These are phyloP conservation scores for Bergia sp. DNA, from an alignment of 92 coral and sea anemone species.

Conservation along the genomic window DNA sequence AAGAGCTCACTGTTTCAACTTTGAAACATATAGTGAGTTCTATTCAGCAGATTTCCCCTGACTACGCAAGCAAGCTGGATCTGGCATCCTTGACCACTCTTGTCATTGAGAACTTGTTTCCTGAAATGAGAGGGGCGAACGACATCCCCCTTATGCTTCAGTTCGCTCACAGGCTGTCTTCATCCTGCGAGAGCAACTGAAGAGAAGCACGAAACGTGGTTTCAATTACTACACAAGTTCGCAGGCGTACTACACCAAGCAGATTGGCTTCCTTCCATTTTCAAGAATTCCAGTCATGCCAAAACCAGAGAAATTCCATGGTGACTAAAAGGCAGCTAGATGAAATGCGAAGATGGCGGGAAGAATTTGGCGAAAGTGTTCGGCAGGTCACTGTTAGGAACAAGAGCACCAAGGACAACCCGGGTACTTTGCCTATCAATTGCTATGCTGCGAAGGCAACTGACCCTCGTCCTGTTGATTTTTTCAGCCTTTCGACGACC, in stretches of 20 bases:
- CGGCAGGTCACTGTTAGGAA: conserved; percentile 43
- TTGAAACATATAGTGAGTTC: conserved; percentile 16
- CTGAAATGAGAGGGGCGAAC: conserved; percentile 42
- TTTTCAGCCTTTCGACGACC: conserved; percentile 17
- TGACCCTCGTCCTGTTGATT: conserved; percentile 42
- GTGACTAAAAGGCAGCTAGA: conserved; percentile 49
- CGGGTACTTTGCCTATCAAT: conserved; percentile 39
- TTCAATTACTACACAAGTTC: conserved; percentile 46
- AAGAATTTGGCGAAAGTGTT: conserved; percentile 53
- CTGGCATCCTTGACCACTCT: conserved; percentile 44
- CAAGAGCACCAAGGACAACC: conserved; percentile 32
- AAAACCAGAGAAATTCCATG: conserved; percentile 25
- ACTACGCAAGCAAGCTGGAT: conserved; percentile 32
- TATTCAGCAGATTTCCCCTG: conserved; percentile 43
- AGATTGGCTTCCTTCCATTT: conserved; percentile 47
- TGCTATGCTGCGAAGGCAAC: conserved; percentile 41
- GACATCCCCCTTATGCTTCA: conserved; percentile 42
- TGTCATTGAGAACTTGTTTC: conserved; percentile 36
- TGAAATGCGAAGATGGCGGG: conserved; percentile 51
- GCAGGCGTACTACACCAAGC: conserved; percentile 38
- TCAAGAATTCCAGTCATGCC: conserved; percentile 44
- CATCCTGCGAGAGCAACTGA: conserved; percentile 47
- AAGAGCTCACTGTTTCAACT: conserved; percentile 31
- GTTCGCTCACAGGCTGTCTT: conserved; percentile 38
- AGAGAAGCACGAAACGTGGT: conserved; percentile 45